Base-by-base conservation (phyloP, 2,888 invertebrate genomes). In the Peribatodes rhomboidaria region DNA sequence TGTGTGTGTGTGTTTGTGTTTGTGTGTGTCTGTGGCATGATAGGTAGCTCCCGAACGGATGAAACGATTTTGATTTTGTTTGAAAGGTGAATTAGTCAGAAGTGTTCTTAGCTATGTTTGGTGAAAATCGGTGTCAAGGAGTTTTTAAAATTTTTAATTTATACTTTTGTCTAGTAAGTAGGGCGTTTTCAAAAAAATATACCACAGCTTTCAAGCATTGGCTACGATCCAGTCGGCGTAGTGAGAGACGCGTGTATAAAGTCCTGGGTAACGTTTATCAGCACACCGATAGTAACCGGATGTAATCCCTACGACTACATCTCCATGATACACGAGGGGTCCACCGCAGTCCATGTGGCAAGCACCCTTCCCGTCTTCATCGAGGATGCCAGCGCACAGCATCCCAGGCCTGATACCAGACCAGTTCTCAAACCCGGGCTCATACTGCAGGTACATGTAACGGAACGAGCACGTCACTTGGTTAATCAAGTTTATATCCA, bases 201-300 rank as follows among this genome's bases (percentile, higher is more conserved):
- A n/a, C n/a, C n/a, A n/a, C n/a, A n/a, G n/a, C n/a, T n/a, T 20
- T 37, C 8, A 37, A 37, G 22, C 27, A 10, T 39, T 39, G 20
- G 39, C 39, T 14, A 53, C 39, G 9, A 39, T 53, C 39, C 53
- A 53, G 37, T 41, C 41, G 1, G 53, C 7, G 14, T 53, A 53
- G 1, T 53, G 39, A 1, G 53, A 53, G 27, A 53, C 53, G 0
- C 53, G 39, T 14, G 53, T 41, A 14, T 20, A 27, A 1, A 53
- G 39, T 13, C 39, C 20, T 2, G 53, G 53, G 10, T 53, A 53
- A 1, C 11, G 10, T 2, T 8, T 16, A 16, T 49, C 49, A 16
- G 49, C 39, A 27, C 53, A 53, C n/a, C 16, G n/a, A n/a, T 39
- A 37, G 14, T 20, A n/a, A 39, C 53, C 39, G 6, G 53, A 53